These are phyloP conservation scores for Tetramorium bicarinatum DNA, from an alignment of 2,888 invertebrate species.

Conservation along the genomic window DNA sequence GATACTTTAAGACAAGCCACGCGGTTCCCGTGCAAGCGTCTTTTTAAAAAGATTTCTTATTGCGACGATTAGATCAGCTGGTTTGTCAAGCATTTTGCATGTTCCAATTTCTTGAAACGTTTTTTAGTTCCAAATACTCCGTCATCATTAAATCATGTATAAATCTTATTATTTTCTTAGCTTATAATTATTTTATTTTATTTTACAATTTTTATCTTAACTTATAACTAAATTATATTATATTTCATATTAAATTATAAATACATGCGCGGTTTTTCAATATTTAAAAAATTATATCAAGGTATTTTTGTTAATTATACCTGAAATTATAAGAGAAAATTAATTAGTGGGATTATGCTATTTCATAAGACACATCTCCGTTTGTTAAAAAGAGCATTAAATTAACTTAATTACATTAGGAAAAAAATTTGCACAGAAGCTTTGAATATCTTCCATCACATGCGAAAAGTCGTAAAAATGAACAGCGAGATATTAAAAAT, in stretches of 20 bases:
- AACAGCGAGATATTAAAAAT: not conserved
- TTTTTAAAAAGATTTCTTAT: conserved; percentile 16
- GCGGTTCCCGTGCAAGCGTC: conserved; percentile 28
- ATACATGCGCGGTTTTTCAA: too few species aligned
- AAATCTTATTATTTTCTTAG: not conserved
- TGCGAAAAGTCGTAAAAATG: not conserved
- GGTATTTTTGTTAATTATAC: too few species aligned
- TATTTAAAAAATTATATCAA: too few species aligned
- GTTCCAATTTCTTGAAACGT: not conserved
- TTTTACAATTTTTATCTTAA: too few species aligned
- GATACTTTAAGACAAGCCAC: conserved; percentile 58
- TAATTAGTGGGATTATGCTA: too few species aligned
- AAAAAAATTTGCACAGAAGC: not conserved
- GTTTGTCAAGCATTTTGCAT: not conserved
- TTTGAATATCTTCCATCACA: not conserved
- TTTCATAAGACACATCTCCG: not conserved
- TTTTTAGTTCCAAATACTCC: not conserved
- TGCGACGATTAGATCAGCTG: conserved; percentile 6
- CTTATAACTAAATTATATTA: not conserved
- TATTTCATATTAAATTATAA: too few species aligned
- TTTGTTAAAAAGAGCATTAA: not conserved
- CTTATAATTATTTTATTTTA: not conserved
- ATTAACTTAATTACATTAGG: not conserved
- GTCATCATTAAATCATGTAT: not conserved
- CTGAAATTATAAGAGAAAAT: too few species aligned